Conservation (phyloP, 2,797 vertebrate species). For the Psittacula derbiana region DNA sequence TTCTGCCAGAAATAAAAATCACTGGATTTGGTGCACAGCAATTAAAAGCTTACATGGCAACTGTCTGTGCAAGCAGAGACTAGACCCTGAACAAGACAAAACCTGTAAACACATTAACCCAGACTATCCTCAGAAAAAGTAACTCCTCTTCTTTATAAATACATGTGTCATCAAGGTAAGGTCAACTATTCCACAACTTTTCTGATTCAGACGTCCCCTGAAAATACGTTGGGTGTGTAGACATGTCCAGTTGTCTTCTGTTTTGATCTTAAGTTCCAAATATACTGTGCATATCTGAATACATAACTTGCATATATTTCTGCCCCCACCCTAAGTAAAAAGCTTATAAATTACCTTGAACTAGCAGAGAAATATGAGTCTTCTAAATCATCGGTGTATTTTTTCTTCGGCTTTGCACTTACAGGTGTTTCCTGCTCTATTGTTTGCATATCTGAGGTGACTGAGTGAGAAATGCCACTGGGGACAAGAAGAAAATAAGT, state of each 20-base stretch:
- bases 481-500: neutral
- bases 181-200: neutral
- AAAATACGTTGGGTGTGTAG: neutral
- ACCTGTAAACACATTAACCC: neutral
- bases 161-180: neutral
- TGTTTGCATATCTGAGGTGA: constrained; percentile 90
- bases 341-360: constrained; percentile 69
- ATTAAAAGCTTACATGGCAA: neutral
- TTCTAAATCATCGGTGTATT: constrained; percentile 75
- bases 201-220: neutral
- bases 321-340: neutral
- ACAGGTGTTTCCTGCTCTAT: constrained; percentile 90
- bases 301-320: neutral
- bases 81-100: neutral
- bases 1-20: neutral
- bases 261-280: neutral
- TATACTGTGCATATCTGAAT: neutral
- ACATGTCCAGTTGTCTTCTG: neutral
- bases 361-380: constrained; percentile 80
- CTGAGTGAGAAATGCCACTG: constrained; percentile 93
- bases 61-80: neutral
- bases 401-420: constrained; percentile 74
- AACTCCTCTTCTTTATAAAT: neutral
- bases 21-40: neutral
- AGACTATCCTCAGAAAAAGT: neutral